Percentiles rank a stretch among this genome's conserved stretches.
Conservation (phyloP, 2,888 invertebrate species). For the Oeneis ivallda region DNA sequence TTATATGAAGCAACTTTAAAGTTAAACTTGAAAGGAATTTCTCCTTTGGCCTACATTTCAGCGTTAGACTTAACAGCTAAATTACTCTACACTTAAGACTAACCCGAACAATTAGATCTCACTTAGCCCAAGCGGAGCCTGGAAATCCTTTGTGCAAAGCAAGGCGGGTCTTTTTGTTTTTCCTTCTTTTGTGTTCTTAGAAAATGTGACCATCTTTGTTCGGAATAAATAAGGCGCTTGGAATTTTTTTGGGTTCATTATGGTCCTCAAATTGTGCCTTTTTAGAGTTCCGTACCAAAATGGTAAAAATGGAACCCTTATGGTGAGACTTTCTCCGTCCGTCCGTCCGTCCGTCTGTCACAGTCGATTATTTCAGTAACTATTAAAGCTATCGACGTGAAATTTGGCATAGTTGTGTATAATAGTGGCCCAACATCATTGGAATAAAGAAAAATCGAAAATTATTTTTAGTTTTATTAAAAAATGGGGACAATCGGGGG, state of each 20-base stretch:
- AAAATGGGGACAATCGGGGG: no score
- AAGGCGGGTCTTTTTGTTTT: slow-evolving; percentile 18
- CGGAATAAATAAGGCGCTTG: neutral
- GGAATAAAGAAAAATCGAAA: no score
- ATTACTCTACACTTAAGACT: slow-evolving; percentile 30
- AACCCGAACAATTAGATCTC: slow-evolving; percentile 36
- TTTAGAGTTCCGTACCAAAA: no score
- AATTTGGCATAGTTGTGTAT: no score
- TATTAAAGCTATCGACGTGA: no score
- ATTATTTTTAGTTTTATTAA: no score
- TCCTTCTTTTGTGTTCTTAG: neutral
- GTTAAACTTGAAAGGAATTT: slow-evolving; percentile 21
- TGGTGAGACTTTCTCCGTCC: no score
- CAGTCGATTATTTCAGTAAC: no score
- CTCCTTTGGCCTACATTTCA: slow-evolving; percentile 31
- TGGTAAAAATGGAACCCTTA: no score
- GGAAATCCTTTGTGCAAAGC: slow-evolving; percentile 33
- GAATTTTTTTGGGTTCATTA: neutral
- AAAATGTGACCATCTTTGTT: slow-evolving; percentile 3
- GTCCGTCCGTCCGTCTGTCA: no score
- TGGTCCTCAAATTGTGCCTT: no score
- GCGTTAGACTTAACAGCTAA: slow-evolving; percentile 28
- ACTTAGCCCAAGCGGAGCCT: slow-evolving; percentile 33
- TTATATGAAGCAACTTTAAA: slow-evolving; percentile 1
- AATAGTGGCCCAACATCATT: no score